Percentiles rank a stretch among this genome's conserved stretches.
These are phyloP conservation scores for Cairina moschata DNA, from an alignment of 2,113 vertebrate species.

Conservation along the genomic window DNA sequence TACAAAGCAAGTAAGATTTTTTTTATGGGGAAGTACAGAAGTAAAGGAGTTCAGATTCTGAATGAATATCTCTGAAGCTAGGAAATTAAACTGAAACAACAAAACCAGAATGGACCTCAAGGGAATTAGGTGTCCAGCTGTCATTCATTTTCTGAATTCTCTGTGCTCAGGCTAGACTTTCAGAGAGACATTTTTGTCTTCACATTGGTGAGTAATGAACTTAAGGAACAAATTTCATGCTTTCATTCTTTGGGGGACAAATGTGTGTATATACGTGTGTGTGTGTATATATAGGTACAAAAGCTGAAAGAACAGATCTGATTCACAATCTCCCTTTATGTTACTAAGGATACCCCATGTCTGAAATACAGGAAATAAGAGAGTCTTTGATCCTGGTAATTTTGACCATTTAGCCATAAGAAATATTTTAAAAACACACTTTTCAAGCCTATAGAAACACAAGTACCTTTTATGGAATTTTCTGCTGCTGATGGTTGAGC, in stretches of 20 bases:
- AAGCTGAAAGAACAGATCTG: background rate
- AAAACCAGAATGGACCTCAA: background rate
- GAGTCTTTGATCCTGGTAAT: background rate
- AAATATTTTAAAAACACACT: conserved; percentile 1
- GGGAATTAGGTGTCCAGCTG: background rate
- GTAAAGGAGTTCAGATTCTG: conserved; percentile 11
- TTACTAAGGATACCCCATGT: background rate
- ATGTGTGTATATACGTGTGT: background rate
- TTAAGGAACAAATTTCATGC: background rate
- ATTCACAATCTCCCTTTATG: background rate
- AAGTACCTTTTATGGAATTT: background rate
- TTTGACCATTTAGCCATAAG: background rate
- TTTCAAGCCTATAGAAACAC: background rate
- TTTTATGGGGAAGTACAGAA: conserved; percentile 19
- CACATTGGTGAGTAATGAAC: background rate
- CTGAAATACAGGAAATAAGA: background rate
- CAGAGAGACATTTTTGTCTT: background rate
- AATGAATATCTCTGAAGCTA: background rate
- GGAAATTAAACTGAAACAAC: background rate
- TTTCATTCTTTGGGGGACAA: background rate
- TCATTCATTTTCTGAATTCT: background rate
- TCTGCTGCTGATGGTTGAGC: background rate
- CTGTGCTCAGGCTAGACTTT: background rate
- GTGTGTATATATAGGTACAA: background rate
- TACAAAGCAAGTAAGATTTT: conserved; percentile 20